These are phyloP conservation scores for Euclidia mi DNA, from an alignment of 2,888 invertebrate species.

Conservation along the genomic window DNA sequence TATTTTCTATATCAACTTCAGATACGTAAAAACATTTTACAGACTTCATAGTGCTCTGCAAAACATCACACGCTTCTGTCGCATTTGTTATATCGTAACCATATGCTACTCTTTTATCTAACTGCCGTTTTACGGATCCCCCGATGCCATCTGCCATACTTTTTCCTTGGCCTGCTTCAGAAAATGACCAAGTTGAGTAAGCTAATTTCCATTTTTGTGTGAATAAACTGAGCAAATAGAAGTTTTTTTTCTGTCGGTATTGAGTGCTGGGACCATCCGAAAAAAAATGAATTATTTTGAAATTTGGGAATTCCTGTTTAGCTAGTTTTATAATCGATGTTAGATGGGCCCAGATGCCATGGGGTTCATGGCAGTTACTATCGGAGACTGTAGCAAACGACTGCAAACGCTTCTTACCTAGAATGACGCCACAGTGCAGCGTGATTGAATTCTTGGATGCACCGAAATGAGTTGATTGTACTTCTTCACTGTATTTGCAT, in stretches of 20 bases:
- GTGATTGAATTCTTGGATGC: too few species aligned
- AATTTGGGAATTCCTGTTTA: background rate
- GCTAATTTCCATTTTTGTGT: slow-evolving; percentile 1
- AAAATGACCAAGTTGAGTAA: background rate
- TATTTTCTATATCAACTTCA: slow-evolving; percentile 4
- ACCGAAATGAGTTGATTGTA: too few species aligned
- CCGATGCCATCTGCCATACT: slow-evolving; percentile 4
- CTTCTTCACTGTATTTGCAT: too few species aligned
- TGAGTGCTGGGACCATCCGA: slow-evolving; percentile 22
- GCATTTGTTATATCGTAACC: slow-evolving; percentile 5
- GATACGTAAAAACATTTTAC: slow-evolving; percentile 9
- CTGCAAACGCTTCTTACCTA: background rate
- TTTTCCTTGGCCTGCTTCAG: background rate
- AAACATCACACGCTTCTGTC: slow-evolving; percentile 3
- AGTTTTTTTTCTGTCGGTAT: slow-evolving; percentile 5
- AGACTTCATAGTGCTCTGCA: slow-evolving; percentile 6
- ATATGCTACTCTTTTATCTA: slow-evolving; percentile 2
- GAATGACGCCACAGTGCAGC: too few species aligned
- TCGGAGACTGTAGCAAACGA: slow-evolving; percentile 25
- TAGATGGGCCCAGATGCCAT: slow-evolving; percentile 29
- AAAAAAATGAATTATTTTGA: slow-evolving; percentile 16
- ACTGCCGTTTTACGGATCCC: background rate
- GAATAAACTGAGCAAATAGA: slow-evolving; percentile 2
- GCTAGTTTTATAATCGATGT: slow-evolving; percentile 13
- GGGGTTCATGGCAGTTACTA: slow-evolving; percentile 23